Evolutionary conservation across 1,140 invertebrate species (phyloP).

Genomic region (Zaprionus gabonicus): DNA sequence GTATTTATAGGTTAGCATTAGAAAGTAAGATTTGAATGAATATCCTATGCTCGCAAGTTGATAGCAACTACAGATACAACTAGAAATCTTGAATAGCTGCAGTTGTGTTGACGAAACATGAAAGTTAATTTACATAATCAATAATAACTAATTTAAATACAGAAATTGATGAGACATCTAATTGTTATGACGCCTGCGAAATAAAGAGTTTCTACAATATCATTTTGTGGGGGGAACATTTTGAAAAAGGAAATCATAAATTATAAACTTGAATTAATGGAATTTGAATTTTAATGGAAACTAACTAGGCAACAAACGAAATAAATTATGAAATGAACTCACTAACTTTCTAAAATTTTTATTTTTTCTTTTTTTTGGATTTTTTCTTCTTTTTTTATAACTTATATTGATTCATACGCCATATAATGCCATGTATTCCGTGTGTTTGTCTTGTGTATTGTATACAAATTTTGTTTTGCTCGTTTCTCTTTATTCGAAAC

Average conservation of each 20-base stretch:
- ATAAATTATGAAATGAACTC: conserved; percentile 37
- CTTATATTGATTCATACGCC: conserved; percentile 50
- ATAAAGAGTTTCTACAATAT: conserved; percentile 36
- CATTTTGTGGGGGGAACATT: conserved; percentile 29
- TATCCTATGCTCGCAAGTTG: background rate
- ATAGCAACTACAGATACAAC: conserved; percentile 29
- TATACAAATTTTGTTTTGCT: conserved; percentile 46
- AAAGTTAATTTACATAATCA: conserved; percentile 16
- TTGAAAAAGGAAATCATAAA: conserved; percentile 11
- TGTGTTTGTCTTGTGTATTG: conserved; percentile 49
- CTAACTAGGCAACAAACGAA: conserved; percentile 41
- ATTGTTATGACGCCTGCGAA: conserved; percentile 6
- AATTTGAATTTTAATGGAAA: conserved; percentile 10
- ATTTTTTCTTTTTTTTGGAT: conserved; percentile 11
- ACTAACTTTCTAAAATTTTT: conserved; percentile 6
- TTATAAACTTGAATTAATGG: conserved; percentile 4
- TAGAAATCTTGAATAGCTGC: conserved; percentile 33
- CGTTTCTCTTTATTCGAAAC: conserved; percentile 63
- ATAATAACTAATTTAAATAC: conserved; percentile 7
- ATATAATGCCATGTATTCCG: conserved; percentile 51
- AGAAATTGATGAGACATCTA: conserved; percentile 12
- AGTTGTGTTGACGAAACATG: conserved; percentile 26
- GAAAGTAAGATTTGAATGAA: conserved; percentile 32
- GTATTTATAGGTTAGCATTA: conserved; percentile 47
- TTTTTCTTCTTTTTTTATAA: conserved; percentile 20